Evolutionary conservation across 2,113 vertebrate genomes (phyloP), one percentile per base, ranked within the genome.

Genomic region (Lathamus discolor): DNA sequence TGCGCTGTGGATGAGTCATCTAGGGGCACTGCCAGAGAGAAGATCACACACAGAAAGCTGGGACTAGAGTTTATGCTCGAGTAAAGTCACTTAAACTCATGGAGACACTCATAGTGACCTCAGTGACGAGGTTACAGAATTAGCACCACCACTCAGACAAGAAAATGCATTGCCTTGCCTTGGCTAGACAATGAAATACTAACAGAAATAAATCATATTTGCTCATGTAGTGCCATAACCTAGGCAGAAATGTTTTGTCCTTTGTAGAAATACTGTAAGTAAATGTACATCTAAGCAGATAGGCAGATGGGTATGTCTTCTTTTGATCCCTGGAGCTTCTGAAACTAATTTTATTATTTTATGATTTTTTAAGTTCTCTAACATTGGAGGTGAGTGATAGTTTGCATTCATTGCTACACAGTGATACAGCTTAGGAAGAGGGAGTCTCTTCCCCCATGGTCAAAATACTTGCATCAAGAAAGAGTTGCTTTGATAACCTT

Each of bases 181-280:
- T 4, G 4, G 23, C 57, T 78, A 72, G 80, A 46, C 86, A 82
- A 75, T 84, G 74, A 95, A 95, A 92, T 79, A n/a, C 46, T 75
- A 82, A 69, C 57, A 86, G 78, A 82, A 94, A 79, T 83, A 94
- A 93, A 86, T 89, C 72, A 4, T 81, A 51, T 92, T 90, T 96
- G 48, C 48, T 91, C 37, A n/a, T 69, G 39, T 44, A 61, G 35
- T 82, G n/a, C 44, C 0, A 0, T 66, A 62, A 79, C 37, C 49
- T 52, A 62, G 73, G 37, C 57, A 93, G 49, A 91, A 95, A 76
- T 87, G 37, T 52, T 92, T 72, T 57, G 66, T 69, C 12, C 10
- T 86, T 87, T 69, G n/a, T 91, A 73, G 69, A 92, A 87, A 84
- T 88, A 93, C 57, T 90, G 93, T 79, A 94, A 86, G 44, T 68